These are phyloP conservation scores for Pseudochirops corinnae DNA, from an alignment of 2,797 vertebrate species.

Conservation along the genomic window DNA sequence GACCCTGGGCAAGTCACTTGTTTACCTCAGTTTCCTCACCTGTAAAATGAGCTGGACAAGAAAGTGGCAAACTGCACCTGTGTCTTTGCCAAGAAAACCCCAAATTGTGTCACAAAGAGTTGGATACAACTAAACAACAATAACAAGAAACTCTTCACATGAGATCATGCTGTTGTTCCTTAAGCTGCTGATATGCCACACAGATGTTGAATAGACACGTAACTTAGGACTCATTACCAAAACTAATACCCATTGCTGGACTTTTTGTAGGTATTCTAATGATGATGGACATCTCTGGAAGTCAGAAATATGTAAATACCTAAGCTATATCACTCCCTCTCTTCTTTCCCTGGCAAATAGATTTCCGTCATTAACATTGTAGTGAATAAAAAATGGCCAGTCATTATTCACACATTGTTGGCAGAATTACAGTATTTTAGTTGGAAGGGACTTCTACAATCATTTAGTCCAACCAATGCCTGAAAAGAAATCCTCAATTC, in stretches of 20 bases:
- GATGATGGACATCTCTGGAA: conserved; percentile 34
- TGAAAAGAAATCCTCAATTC: neutral
- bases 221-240: conserved; percentile 22
- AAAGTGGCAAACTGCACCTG: neutral
- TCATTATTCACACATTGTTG: neutral
- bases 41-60: neutral
- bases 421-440: neutral
- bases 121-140: neutral
- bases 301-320: conserved; percentile 24
- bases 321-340: neutral
- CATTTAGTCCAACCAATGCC: neutral
- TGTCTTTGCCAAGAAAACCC: neutral
- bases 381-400: neutral
- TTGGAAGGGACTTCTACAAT: neutral
- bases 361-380: neutral
- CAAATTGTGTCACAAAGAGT: neutral
- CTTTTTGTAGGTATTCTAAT: conserved; percentile 56
- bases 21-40: neutral
- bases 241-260: conserved; percentile 41
- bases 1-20: neutral
- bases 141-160: neutral
- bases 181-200: neutral
- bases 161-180: neutral
- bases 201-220: no score
- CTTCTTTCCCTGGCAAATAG: conserved; percentile 45